A percentile compares a stretch with the other conserved stretches of the same genome.
Evolutionary conservation across 2,888 invertebrate species (phyloP).

Genomic region (Trichogramma dendrolimi): DNA sequence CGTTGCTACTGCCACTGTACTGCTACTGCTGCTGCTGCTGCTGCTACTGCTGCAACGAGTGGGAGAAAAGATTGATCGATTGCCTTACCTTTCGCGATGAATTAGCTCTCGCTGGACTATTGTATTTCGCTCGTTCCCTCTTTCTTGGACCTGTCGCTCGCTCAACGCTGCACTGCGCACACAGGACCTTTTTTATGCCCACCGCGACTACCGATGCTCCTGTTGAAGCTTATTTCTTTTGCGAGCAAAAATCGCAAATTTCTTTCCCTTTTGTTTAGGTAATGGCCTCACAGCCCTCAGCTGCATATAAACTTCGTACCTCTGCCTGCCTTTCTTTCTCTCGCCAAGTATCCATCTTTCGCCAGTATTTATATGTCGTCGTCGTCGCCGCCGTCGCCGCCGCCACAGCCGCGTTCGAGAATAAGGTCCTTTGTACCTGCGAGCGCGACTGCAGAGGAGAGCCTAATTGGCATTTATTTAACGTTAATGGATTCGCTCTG

Average conservation of each 20-base stretch:
- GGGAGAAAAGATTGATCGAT: slow-evolving; percentile 46
- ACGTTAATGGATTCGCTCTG: too few species aligned
- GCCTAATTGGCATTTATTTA: too few species aligned
- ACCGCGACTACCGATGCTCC: slow-evolving; percentile 4
- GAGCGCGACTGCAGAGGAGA: too few species aligned
- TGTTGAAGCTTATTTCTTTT: slow-evolving; percentile 16
- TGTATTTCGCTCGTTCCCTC: slow-evolving; percentile 37
- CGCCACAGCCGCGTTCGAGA: too few species aligned
- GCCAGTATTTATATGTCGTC: too few species aligned
- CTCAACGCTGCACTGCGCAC: background rate
- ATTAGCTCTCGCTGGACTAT: slow-evolving; percentile 36
- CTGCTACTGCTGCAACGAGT: slow-evolving; percentile 14
- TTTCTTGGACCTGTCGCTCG: slow-evolving; percentile 8
- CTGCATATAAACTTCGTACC: too few species aligned
- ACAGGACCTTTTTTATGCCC: slow-evolving; percentile 12
- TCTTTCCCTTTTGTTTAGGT: slow-evolving; percentile 25
- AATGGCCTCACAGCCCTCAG: slow-evolving; percentile 17
- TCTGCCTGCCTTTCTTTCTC: too few species aligned
- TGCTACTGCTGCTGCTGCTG: slow-evolving; percentile 18
- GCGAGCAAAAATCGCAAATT: background rate
- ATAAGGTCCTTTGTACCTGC: too few species aligned
- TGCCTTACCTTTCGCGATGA: slow-evolving; percentile 42
- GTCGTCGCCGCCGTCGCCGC: too few species aligned
- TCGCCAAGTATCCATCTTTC: too few species aligned
- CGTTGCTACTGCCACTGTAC: background rate